phyloP scores from a whole-genome alignment of 2,888 invertebrate species.

The Asteroscopus sphinx region DNA sequence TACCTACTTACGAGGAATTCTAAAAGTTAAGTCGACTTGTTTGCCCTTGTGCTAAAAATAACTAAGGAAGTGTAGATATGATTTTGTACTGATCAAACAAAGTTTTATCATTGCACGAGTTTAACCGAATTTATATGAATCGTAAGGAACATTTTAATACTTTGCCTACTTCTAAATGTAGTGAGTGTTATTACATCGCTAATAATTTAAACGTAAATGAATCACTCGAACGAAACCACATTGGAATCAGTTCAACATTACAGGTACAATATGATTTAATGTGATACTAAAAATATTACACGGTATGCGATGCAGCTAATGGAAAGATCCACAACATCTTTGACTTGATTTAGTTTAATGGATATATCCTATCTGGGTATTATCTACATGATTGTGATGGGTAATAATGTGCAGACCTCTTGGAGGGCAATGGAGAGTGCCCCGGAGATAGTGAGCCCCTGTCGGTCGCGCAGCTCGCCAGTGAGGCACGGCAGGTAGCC shows the following conservation, averaged over 20 bases:
- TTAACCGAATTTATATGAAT: slow-evolving; percentile 49
- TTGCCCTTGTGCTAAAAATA: slow-evolving; percentile 73
- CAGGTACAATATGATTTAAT: slow-evolving; percentile 36
- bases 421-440: slow-evolving; percentile 97
- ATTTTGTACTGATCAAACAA: slow-evolving; percentile 75
- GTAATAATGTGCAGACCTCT: slow-evolving; percentile 88
- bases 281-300: slow-evolving; percentile 58
- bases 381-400: slow-evolving; percentile 40
- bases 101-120: slow-evolving; percentile 63
- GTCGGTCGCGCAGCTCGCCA: slow-evolving; percentile 93
- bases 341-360: slow-evolving; percentile 53
- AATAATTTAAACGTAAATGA: slow-evolving; percentile 31
- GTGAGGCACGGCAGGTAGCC: slow-evolving; percentile 96
- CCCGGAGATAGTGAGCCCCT: slow-evolving; percentile 96
- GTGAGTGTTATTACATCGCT: slow-evolving; percentile 25
- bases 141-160: slow-evolving; percentile 29
- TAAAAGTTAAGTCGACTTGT: slow-evolving; percentile 64
- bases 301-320: slow-evolving; percentile 52
- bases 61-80: slow-evolving; percentile 75
- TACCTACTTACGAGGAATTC: slow-evolving; percentile 56
- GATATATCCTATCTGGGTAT: slow-evolving; percentile 22
- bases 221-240: slow-evolving; percentile 43
- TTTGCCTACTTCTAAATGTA: slow-evolving; percentile 29
- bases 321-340: slow-evolving; percentile 49
- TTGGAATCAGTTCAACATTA: slow-evolving; percentile 43